These are phyloP conservation scores for Graphium colonna DNA, from an alignment of 2,888 invertebrate species.

Conservation along the genomic window DNA sequence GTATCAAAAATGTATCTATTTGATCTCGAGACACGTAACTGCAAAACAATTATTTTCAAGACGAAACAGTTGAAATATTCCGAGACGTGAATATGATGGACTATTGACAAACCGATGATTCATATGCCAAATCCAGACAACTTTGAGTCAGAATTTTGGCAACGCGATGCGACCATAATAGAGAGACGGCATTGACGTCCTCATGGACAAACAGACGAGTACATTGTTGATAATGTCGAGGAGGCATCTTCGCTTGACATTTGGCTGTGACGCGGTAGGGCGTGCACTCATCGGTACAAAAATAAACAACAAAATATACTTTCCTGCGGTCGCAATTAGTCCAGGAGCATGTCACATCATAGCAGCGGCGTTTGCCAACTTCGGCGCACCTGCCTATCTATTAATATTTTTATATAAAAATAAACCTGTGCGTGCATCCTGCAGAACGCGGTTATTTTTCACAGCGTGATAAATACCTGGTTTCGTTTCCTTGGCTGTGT, in stretches of 20 bases:
- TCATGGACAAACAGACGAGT: slow-evolving; percentile 25
- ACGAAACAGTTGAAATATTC: slow-evolving; percentile 7
- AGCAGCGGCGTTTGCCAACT: slow-evolving; percentile 59
- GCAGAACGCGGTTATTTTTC: slow-evolving; percentile 12
- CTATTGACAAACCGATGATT: slow-evolving; percentile 31
- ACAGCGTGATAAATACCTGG: slow-evolving; percentile 8
- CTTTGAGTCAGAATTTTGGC: slow-evolving; percentile 68
- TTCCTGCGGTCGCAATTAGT: slow-evolving; percentile 64
- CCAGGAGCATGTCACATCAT: slow-evolving; percentile 59
- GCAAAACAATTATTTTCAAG: background rate
- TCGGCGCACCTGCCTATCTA: slow-evolving; percentile 71
- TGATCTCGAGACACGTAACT: too few relatives aligned
- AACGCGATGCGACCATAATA: slow-evolving; percentile 47
- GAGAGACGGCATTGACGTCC: slow-evolving; percentile 47
- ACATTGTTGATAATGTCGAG: slow-evolving; percentile 35
- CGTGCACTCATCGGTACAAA: slow-evolving; percentile 41
- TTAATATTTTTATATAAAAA: slow-evolving; percentile 72
- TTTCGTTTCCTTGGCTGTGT: slow-evolving; percentile 1
- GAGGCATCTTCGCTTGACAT: slow-evolving; percentile 22
- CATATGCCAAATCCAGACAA: slow-evolving; percentile 48
- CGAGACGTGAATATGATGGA: slow-evolving; percentile 10
- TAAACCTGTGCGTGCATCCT: slow-evolving; percentile 40
- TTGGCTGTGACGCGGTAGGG: slow-evolving; percentile 22
- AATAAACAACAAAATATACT: slow-evolving; percentile 47
- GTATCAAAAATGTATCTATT: too few relatives aligned